Base-by-base conservation (phyloP, 2,113 vertebrate genomes). In the Gymnogyps californianus region DNA sequence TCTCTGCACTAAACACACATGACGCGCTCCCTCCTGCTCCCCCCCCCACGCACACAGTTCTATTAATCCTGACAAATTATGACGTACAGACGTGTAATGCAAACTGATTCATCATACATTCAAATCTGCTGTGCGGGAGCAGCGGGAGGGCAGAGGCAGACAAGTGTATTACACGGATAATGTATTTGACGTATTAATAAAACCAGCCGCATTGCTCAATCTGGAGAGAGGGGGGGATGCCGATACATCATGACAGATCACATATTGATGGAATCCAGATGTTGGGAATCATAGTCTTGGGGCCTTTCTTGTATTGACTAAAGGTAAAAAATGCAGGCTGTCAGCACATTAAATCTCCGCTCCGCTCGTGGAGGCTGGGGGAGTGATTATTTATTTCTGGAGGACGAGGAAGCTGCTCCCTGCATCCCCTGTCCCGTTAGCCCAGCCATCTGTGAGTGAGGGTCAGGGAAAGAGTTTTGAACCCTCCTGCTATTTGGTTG, bases 101-200 rank as follows among this genome's bases (percentile, higher is more conserved):
- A 98, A 98, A 98, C 98, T 98, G 98, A 98, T 98, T 98, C 97
- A 98, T 98, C 98, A 98, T 98, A 98, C 97, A 98, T 98, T 98
- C 97, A 98, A 98, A 98, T 98, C 97, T 97, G 87, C 97, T 81
- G 95, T 97, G 98, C 65, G 58, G 97, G 96, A 98, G 97, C 98
- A 98, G 98, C 95, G 65, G 98, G 98, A 97, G 98, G 97, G 97
- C 98, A 97, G 96, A 97, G 97, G 97, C 97, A 98, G 98, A 98
- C 98, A 98, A 98, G 98, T 98, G 98, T 98, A 98, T 98, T 98
- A 98, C 98, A 98, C 97, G 98, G 98, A 98, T 99, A 98, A 98
- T 99, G 98, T 98, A 98, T 98, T 98, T 98, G 98, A 98, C 98
- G 96, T 98, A 99, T 99, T 98, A 99, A 99, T 98, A 99, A 98